Base-by-base conservation (phyloP, 2,888 invertebrate species). In the Emmelina monodactyla region DNA sequence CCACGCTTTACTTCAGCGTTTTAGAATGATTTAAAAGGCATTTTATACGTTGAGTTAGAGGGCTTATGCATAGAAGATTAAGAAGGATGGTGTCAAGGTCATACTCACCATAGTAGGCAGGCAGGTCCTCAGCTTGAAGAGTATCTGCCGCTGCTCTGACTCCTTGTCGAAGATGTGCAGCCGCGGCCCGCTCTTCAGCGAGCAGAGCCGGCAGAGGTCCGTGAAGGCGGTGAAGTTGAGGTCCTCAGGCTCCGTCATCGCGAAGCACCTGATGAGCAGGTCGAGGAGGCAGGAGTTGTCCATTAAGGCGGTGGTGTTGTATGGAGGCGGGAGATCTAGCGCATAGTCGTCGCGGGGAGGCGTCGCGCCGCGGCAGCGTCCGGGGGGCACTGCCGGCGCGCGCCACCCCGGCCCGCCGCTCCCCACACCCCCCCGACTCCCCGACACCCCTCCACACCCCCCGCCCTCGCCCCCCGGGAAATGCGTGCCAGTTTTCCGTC, bases 131-230 rank as follows among this genome's bases (percentile, higher is more conserved):
- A 88, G 82, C 62, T 88, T 88, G 61, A 86, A 86, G 38, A 87
- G 73, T 47, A 88, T 73, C 68, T 88, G 87, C 49, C 87, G 75
- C 61, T 87, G 87, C 59, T 88, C 88, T 34, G 87, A 85, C 61
- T 87, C 86, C 61, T 87, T 86, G 58, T 87, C 88, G 62, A 88
- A 88, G 57, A 88, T 84, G 61, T 87, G 85, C 49, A 88, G 80
- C 62, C 87, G 80, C 48, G 86, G 85, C 44, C 85, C 87, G 58
- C 84, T 85, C 68, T 86, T 87, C 50, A 88, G 73, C 49, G 87
- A 85, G 63, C 88, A 88, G 47, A 88, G 79, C 58, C 88, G 82
- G 63, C 88, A 88, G 50, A 88, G 80, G 75, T 88, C 87, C 45
- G 85, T 82, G 68, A 87, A 87, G 58, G 83, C 83, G 53, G 82